Evolutionary conservation across 2,113 vertebrate species (phyloP).

Genomic region (Rhea pennata): DNA sequence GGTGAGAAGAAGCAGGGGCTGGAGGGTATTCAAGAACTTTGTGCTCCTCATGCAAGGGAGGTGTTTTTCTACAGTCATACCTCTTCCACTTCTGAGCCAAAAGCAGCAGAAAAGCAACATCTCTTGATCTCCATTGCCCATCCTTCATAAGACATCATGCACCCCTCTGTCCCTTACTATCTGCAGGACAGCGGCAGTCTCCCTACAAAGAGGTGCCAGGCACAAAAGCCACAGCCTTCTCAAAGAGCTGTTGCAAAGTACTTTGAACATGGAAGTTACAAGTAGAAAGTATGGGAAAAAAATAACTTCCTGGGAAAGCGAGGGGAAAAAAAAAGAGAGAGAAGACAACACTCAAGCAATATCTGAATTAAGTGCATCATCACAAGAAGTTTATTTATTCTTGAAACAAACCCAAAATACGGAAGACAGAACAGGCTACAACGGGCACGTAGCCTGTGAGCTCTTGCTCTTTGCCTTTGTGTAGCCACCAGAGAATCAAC

Average conservation of each 20-base stretch:
- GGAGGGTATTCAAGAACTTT: neutral
- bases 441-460: neutral
- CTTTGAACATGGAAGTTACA: neutral
- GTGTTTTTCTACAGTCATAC: neutral
- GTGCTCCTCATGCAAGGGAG: neutral
- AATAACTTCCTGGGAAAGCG: neutral
- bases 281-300: neutral
- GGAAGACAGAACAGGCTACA: neutral
- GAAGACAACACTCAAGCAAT: neutral
- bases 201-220: neutral
- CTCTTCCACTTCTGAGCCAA: neutral
- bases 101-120: neutral
- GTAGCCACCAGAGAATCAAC: neutral
- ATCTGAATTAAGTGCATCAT: neutral
- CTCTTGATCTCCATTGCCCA: neutral
- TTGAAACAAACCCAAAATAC: conserved; percentile 4
- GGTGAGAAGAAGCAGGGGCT: neutral
- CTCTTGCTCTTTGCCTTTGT: neutral
- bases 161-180: neutral
- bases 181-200: neutral
- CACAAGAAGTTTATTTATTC: neutral
- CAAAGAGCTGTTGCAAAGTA: neutral
- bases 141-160: neutral
- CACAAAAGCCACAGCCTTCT: neutral
- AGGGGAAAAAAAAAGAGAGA: neutral